Base-by-base conservation (phyloP, 2,113 vertebrate genomes). In the Pseudolaguvia tuberculata region DNA sequence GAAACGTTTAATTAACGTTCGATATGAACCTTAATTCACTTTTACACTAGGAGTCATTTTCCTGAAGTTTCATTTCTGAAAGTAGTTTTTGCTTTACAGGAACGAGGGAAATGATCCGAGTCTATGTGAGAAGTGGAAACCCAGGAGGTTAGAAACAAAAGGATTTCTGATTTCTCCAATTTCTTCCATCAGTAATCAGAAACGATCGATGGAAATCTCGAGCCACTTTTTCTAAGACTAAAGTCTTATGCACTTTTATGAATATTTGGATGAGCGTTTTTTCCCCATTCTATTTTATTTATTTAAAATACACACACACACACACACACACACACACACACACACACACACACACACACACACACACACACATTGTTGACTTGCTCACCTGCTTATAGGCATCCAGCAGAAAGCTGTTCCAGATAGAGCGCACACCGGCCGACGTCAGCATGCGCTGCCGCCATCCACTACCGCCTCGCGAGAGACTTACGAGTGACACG, bases 371-470 rank as follows among this genome's bases (percentile, higher is more conserved):
- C 2, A 21, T 27, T 61, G 66, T 9, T 29, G 17, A n/a, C 47
- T 51, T 23, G 72, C 75, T 84, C 90, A 98, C 96, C 96, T 96
- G 94, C 76, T 98, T 99, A 84, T 95, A 92, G 56, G 96, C 96
- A 62, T 99, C 96, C 57, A 98, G 89, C 2, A 98, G 92, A 88
- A 98, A 99, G 86, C 96, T 94, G 69, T 94, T 95, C 96, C 96
- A 99, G 83, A 97, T 90, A 66, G 95, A 94, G 86, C 94, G 95
- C 80, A 99, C 88, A 68, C 96, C 96, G 81, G 93, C 94, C 31
- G 94, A 92, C 81, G 96, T 99, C 84, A 99, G 88, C 96, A 96
- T 97, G 85, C 95, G 94, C 78, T 92, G 92, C 77, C 92, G 92
- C 93, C 93, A 93, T 91, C 63, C 62, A 1, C 92, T 88, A 72